Evolutionary conservation across 2,113 vertebrate species (phyloP), one percentile per base, ranked within the genome.

Genomic region (Lasiurus cinereus): DNA sequence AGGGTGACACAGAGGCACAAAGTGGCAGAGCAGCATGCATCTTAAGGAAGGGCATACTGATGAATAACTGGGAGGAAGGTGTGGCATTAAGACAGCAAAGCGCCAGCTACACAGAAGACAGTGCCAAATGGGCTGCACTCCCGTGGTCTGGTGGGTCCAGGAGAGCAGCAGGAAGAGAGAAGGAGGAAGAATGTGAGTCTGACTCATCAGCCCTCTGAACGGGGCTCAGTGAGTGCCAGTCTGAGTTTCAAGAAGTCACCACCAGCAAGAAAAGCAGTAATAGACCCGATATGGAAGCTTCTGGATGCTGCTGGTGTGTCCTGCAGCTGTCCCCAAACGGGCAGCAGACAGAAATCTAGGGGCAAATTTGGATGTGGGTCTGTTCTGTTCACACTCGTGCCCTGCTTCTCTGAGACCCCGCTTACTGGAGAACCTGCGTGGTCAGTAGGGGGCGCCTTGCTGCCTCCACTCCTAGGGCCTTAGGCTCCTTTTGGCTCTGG

Each of bases 91-190:
- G 66, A 77, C 69, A 66, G 15, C 19, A 69, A 70, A 48, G 46
- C 31, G 43, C 19, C 64, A 36, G 16, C 19, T 31, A 31, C 72
- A 70, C 29, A 29, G 24, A 36, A 84, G 83, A 83, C 66, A 86
- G 46, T 67, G 14, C 29, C 59, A 48, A 83, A 46, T 4, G 43
- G 64, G 46, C 56, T 93, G 94, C 94, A 84, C 93, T 62, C 66
- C 69, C 0, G 6, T 46, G 39, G 66, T 62, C 89, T 91, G 66
- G 31, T 0, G 54, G 31, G 39, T 96, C 94, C 94, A 15, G 46
- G 21, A 50, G 83, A 73, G 62, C 91, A 29, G 80, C 79, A 46
- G 76, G 5, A 16, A 80, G 83, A 82, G 52, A 73, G 84, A 79
- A 87, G 8, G 43, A 83, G 33, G 10, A 59, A 84, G 39, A 67